phyloP scores from a whole-genome alignment of 1,140 invertebrate species.

The Heliothis virescens region DNA sequence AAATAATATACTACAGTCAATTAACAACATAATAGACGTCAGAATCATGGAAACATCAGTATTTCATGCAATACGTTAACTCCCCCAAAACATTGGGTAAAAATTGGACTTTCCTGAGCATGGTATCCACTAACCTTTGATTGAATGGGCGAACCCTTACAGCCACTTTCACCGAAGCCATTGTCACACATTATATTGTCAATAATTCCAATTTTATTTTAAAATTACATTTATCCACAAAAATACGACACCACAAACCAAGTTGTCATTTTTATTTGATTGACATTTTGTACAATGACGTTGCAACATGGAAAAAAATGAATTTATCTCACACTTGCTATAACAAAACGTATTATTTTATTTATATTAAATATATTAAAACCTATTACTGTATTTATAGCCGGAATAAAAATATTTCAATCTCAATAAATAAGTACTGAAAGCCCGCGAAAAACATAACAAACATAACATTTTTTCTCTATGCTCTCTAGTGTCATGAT shows the following conservation, averaged over 20 bases:
- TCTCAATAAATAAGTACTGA: not conserved
- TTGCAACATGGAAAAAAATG: constrained; percentile 43
- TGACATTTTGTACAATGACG: constrained; percentile 51
- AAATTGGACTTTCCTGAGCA: constrained; percentile 53
- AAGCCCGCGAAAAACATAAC: constrained; percentile 4
- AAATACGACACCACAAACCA: constrained; percentile 75
- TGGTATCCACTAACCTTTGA: constrained; percentile 88
- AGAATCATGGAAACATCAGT: constrained; percentile 57
- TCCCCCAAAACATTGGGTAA: constrained; percentile 52
- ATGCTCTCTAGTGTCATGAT: too few species aligned
- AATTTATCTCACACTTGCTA: not conserved
- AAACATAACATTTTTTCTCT: too few species aligned
- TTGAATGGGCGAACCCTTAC: constrained; percentile 93
- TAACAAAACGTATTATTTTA: constrained; percentile 13
- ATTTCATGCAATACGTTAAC: constrained; percentile 52
- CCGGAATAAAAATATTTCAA: too few species aligned
- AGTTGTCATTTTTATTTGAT: constrained; percentile 72
- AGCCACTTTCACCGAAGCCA: constrained; percentile 94
- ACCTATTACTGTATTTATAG: too few species aligned
- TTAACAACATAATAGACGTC: constrained; percentile 59
- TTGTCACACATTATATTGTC: constrained; percentile 86
- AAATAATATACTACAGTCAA: constrained; percentile 47
- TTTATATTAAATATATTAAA: not conserved
- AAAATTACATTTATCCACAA: constrained; percentile 72
- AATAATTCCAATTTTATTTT: constrained; percentile 67